Base-by-base conservation (phyloP, 2,888 invertebrate species). In the Cheilosia scutellata region DNA sequence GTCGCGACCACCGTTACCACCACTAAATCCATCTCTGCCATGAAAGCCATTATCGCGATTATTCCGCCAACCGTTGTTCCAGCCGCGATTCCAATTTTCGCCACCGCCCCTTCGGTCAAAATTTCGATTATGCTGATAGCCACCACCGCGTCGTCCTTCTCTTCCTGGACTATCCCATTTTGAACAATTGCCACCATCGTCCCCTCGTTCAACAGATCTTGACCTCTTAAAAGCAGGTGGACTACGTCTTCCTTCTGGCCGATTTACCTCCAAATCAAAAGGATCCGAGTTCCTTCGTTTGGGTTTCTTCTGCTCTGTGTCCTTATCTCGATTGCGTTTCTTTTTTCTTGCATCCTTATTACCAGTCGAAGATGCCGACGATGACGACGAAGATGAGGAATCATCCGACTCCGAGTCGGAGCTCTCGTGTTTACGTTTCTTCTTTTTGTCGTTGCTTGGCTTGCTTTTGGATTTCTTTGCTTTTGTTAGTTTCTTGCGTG, bases 111-210 rank as follows among this genome's bases (percentile, higher is more conserved):
- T 60, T 5, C 83, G 76, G 6, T 86, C 77, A 7, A 33, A 70
- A 29, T 84, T 65, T 0, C 87, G 78, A 9, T 76, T 57, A 9
- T 82, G 71, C 5, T 87, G 74, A 37, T 79, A 72, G 5, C 75
- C 71, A 5, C 76, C 75, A 16, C 78, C 25, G 0, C 82, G 63
- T 0, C 68, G 62, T 11, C 72, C 62, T 82, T 66, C 76, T 16
- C 75, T 44, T 7, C 82, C 84, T 1, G 88, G 91, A 65, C 91
- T 90, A 20, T 91, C 91, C 91, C 91, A 91, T 58, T 90, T 91
- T 5, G 91, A 91, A 47, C 89, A 89, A 63, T 88, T 87, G 4
- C 80, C 78, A 40, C 75, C 75, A 16, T 87, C 74, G 5, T 55
- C 80, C 7, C 62, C 80, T 3, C 77, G 72, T 4, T 78, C 87